phyloP scores from a whole-genome alignment of 2,888 invertebrate genomes.

The Ceramica pisi region DNA sequence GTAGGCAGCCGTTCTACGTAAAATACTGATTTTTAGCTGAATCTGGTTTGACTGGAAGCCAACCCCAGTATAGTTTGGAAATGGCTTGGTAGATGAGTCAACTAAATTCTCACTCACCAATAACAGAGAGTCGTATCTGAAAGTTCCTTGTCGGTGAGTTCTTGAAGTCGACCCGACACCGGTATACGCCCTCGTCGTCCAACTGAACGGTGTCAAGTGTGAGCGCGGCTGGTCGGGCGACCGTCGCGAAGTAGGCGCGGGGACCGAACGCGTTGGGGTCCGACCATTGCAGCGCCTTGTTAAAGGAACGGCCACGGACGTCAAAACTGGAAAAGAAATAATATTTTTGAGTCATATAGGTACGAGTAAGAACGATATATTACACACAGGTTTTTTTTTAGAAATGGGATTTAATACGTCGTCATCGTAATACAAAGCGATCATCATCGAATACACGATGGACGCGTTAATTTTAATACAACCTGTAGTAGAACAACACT shows the following conservation, averaged over 20 bases:
- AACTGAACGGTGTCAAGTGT: slow-evolving; percentile 96
- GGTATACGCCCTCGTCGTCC: slow-evolving; percentile 96
- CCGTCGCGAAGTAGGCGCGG: slow-evolving; percentile 95
- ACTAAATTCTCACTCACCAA: slow-evolving; percentile 92
- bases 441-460: background rate
- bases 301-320: slow-evolving; percentile 95
- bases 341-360: background rate
- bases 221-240: slow-evolving; percentile 95
- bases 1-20: too few species aligned
- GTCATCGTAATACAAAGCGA: too few species aligned
- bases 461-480: too few species aligned
- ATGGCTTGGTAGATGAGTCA: too few species aligned
- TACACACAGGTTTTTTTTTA: too few species aligned
- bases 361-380: too few species aligned
- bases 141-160: slow-evolving; percentile 97
- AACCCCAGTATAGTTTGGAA: too few species aligned
- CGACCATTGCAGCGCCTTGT: slow-evolving; percentile 96
- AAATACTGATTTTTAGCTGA: too few species aligned
- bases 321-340: slow-evolving; percentile 93
- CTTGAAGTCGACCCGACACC: slow-evolving; percentile 97
- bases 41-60: too few species aligned
- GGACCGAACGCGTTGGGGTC: slow-evolving; percentile 96
- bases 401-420: too few species aligned
- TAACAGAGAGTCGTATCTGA: slow-evolving; percentile 96
- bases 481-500: too few species aligned